These are phyloP conservation scores for Drosophila busckii DNA, from an alignment of 1,140 invertebrate species.

Conservation along the genomic window DNA sequence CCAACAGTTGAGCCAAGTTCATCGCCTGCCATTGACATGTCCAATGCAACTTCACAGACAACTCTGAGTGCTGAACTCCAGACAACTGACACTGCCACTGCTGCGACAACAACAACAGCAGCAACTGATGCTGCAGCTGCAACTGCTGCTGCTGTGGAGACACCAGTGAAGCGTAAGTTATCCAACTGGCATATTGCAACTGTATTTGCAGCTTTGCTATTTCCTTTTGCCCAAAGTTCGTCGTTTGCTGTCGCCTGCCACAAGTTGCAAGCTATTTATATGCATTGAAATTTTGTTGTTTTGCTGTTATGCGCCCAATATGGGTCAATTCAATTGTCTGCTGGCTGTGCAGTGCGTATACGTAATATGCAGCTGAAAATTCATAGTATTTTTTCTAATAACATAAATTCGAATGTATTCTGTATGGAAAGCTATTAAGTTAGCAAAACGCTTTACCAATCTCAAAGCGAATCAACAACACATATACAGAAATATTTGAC, in stretches of 20 bases:
- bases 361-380: too few relatives aligned
- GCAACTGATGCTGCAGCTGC: neutral
- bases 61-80: conserved; percentile 3
- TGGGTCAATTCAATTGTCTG: conserved; percentile 36
- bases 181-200: conserved; percentile 35
- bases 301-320: conserved; percentile 19
- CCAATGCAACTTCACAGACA: conserved; percentile 9
- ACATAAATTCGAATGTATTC: too few relatives aligned
- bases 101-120: neutral
- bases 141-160: neutral
- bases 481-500: too few relatives aligned
- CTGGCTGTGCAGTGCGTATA: conserved; percentile 26
- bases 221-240: conserved; percentile 32
- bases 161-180: conserved; percentile 41
- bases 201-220: conserved; percentile 6
- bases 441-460: too few relatives aligned
- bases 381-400: too few relatives aligned
- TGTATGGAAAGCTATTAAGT: too few relatives aligned
- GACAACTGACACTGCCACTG: neutral
- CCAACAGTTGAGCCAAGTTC: conserved; percentile 42
- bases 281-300: conserved; percentile 37
- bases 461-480: too few relatives aligned
- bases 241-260: neutral
- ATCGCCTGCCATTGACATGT: conserved; percentile 24
- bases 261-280: conserved; percentile 20